Base-by-base conservation (phyloP, 37 sponge, comb jelly and placozoan genomes). In the Diacarnus erythraeanus region DNA sequence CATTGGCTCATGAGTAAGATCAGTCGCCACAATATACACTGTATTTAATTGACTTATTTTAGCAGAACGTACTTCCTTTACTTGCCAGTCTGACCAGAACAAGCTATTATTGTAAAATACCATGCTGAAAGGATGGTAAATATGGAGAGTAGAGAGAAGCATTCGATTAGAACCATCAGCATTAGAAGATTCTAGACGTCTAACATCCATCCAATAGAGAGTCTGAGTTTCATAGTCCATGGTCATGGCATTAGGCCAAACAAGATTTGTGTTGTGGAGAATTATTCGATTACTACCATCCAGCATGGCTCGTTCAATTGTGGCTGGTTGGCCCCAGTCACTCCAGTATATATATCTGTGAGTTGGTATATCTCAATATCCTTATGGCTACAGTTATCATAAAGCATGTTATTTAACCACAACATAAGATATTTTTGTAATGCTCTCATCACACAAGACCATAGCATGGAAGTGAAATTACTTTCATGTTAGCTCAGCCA, bases 191-290 rank as follows among this genome's bases (percentile, higher is more conserved):
- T 93, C 86, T 10, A 93, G 36, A 21, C 17, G 47, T 42, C 82
- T 77, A 4, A 86, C 86, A 72, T 93, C 93, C 10, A 76, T 79
- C 89, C 93, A 93, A 83, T 85, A 93, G 29, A 93, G 83, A 0
- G 74, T 85, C 20, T 88, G 79, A 4, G 83, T 65, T 15, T 30
- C 57, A 26, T 67, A 68, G 69, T 93, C 93, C 38, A 93, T 47
- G 2, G 93, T 76, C 6, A 93, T 64, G 23, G 77, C 90, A 67
- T 83, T 91, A 0, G 91, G 86, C 82, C 78, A 82, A 21, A 59
- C 15, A 0, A 91, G 71, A 2, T 27, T 31, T 9, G 79, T 84
- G 69, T 54, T 58, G 61, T 67, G 76, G 44, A 91, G 71, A 10
- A 38, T 27, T 6, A 33, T 9, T 29, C 74, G 31, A 1, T 71